A percentile compares a stretch with the other conserved stretches of the same genome.
Conservation (phyloP, 1,140 invertebrate genomes). For the Ostrea denselamellosa region DNA sequence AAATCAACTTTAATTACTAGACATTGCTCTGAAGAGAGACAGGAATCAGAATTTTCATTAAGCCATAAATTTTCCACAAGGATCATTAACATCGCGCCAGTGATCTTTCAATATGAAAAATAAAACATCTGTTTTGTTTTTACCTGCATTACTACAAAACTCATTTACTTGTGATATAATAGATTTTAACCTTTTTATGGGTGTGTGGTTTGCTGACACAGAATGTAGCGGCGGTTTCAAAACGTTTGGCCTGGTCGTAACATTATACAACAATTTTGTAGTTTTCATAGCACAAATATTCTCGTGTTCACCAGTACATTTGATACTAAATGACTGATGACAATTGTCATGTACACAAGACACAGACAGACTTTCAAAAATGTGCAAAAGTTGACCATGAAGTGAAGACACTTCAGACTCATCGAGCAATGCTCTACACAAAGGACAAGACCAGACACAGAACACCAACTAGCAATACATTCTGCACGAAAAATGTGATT, state of each 20-base stretch:
- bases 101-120: constrained; percentile 13
- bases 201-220: background rate
- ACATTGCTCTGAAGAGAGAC: constrained; percentile 40
- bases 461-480: too few relatives aligned
- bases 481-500: too few relatives aligned
- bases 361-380: constrained; percentile 27
- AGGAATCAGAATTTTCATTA: background rate
- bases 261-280: background rate
- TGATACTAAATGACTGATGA: background rate
- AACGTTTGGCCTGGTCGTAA: background rate
- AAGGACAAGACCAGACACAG: too few relatives aligned
- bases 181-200: background rate
- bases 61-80: constrained; percentile 26
- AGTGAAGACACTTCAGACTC: background rate
- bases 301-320: background rate
- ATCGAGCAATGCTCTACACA: background rate
- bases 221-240: background rate
- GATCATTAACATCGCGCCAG: background rate
- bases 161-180: background rate
- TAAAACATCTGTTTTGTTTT: constrained; percentile 22
- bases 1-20: background rate
- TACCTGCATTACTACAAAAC: background rate
- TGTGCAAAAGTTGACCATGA: background rate
- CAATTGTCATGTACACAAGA: constrained; percentile 17
- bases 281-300: background rate